Percentiles rank a stretch among this genome's conserved stretches.
phyloP scores from a whole-genome alignment of 2,797 vertebrate genomes.

The Xenops minutus region DNA sequence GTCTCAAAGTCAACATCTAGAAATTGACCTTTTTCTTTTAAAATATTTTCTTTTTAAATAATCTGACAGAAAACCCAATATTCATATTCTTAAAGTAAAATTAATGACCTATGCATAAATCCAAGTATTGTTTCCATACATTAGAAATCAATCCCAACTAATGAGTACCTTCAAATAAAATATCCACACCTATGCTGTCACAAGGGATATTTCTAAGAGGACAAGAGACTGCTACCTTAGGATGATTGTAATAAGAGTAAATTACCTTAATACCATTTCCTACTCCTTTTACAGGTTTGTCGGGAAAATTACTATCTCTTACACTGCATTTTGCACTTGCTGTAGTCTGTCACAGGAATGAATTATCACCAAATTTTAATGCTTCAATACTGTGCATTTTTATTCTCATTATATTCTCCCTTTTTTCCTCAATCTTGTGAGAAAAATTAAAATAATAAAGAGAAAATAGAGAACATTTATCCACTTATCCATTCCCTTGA shows the following conservation, averaged over 20 bases:
- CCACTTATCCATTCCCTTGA: constrained; percentile 66
- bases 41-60: neutral
- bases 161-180: constrained; percentile 27
- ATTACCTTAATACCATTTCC: constrained; percentile 51
- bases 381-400: constrained; percentile 59
- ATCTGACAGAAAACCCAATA: neutral
- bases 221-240: neutral
- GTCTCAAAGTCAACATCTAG: neutral
- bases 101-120: neutral
- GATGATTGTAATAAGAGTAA: neutral
- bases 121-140: neutral
- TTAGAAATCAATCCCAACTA: constrained; percentile 6
- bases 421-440: constrained; percentile 64
- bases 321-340: constrained; percentile 31
- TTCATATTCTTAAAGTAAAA: neutral
- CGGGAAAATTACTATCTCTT: constrained; percentile 39
- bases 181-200: neutral
- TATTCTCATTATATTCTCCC: constrained; percentile 61
- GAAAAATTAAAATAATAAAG: constrained; percentile 73
- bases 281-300: constrained; percentile 37
- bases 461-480: constrained; percentile 71
- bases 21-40: neutral
- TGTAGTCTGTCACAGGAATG: constrained; percentile 52
- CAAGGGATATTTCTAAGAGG: neutral
- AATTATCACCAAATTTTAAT: constrained; percentile 68